Conservation (phyloP, 1,140 invertebrate genomes). For the Cyclina sinensis region DNA sequence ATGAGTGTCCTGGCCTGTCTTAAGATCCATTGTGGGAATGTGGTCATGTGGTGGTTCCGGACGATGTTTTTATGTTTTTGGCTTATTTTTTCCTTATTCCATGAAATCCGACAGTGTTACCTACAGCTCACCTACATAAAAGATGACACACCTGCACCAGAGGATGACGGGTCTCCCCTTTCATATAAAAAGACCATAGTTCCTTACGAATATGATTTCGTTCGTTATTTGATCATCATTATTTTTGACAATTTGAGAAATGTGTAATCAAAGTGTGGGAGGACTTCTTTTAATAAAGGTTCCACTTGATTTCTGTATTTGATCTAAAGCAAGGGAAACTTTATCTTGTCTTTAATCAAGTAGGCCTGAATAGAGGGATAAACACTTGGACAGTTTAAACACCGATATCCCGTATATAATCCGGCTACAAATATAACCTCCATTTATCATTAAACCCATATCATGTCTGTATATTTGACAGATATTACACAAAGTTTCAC, state of each 20-base stretch:
- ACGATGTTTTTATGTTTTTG: no score
- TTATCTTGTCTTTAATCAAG: conserved; percentile 30
- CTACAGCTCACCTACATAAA: no score
- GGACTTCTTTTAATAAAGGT: neutral
- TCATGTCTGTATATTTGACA: conserved; percentile 11
- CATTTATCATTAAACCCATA: conserved; percentile 17
- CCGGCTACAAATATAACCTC: conserved; percentile 16
- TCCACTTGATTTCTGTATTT: neutral
- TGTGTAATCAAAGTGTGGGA: neutral
- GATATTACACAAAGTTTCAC: conserved; percentile 34
- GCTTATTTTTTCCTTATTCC: no score
- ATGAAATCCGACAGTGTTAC: no score
- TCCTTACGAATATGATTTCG: neutral
- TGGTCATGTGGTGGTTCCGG: no score
- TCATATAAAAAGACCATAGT: neutral
- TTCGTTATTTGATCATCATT: no score
- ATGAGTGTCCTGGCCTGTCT: no score
- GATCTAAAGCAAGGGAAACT: conserved; percentile 11
- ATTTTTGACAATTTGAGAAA: neutral
- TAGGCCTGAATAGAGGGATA: conserved; percentile 37
- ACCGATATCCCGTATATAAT: neutral
- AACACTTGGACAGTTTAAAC: conserved; percentile 21
- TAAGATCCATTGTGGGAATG: no score
- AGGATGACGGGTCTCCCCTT: no score
- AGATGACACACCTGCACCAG: no score